phyloP scores from a whole-genome alignment of 2,797 vertebrate genomes.

The Pagetopsis macropterus region DNA sequence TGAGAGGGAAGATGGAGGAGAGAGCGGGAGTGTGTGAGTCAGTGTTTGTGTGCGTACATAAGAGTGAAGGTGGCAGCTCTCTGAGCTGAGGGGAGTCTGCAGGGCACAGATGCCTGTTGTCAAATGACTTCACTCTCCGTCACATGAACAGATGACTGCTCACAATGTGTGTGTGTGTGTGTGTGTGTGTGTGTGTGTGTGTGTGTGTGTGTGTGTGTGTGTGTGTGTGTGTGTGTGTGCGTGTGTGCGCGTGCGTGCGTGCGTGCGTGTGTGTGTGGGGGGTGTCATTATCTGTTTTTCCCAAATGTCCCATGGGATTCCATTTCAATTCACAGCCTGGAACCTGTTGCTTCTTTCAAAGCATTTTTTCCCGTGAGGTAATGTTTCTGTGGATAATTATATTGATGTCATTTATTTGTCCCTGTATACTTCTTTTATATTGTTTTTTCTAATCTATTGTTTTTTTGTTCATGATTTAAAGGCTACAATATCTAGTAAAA shows the following conservation, averaged over 20 bases:
- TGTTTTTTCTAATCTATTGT: neutral
- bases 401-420: neutral
- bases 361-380: neutral
- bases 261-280: neutral
- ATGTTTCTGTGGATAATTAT: neutral
- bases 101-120: constrained; percentile 59
- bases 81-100: constrained; percentile 37
- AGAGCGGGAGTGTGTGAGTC: neutral
- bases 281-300: constrained; percentile 26
- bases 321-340: constrained; percentile 7
- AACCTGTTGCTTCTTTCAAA: constrained; percentile 43
- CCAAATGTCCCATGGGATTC: constrained; percentile 22
- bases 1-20: constrained; percentile 7
- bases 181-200: neutral
- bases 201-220: no score
- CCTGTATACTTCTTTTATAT: neutral
- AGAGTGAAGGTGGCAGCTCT: constrained; percentile 42
- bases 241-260: no score
- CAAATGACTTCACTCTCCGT: constrained; percentile 46
- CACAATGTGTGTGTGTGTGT: constrained; percentile 7
- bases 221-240: no score
- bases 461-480: neutral
- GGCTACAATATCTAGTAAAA: neutral
- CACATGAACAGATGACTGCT: constrained; percentile 41
- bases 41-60: constrained; percentile 17